Percentiles rank a stretch among this genome's conserved stretches.
Evolutionary conservation across 2,113 vertebrate genomes (phyloP).

Genomic region (Ancistrus triradiatus): DNA sequence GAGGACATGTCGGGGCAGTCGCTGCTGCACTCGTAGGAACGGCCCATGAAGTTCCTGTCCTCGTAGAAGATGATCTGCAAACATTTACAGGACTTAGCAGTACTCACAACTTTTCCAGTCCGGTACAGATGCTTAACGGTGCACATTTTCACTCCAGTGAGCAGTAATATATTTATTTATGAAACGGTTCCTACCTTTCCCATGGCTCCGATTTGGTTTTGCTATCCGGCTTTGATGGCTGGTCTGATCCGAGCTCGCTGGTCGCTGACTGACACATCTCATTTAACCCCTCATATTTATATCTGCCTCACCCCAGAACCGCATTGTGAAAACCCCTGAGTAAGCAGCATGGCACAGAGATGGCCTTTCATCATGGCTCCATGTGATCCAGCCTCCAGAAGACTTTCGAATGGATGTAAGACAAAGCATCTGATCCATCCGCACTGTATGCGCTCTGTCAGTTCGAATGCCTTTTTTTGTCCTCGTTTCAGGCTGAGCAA

Average conservation of each 20-base stretch:
- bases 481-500: conserved; percentile 1
- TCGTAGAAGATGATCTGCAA: conserved; percentile 64
- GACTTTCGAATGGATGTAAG: conserved; percentile 14
- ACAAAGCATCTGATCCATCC: conserved; percentile 7
- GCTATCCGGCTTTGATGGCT: background rate
- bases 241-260: background rate
- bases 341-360: conserved; percentile 21
- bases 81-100: no score
- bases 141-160: background rate
- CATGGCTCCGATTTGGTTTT: conserved; percentile 8
- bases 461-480: conserved; percentile 25
- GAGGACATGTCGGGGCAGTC: conserved; percentile 54
- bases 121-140: no score
- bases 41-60: conserved; percentile 62
- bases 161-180: background rate
- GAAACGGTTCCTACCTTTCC: conserved; percentile 12
- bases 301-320: background rate
- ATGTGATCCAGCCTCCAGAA: conserved; percentile 9
- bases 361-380: conserved; percentile 19
- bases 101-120: no score
- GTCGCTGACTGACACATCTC: background rate
- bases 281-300: conserved; percentile 18
- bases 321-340: conserved; percentile 21
- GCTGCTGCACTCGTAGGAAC: conserved; percentile 62
- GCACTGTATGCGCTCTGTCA: background rate